Conservation (phyloP, 2,113 vertebrate species). For the Gobiocypris rarus region DNA sequence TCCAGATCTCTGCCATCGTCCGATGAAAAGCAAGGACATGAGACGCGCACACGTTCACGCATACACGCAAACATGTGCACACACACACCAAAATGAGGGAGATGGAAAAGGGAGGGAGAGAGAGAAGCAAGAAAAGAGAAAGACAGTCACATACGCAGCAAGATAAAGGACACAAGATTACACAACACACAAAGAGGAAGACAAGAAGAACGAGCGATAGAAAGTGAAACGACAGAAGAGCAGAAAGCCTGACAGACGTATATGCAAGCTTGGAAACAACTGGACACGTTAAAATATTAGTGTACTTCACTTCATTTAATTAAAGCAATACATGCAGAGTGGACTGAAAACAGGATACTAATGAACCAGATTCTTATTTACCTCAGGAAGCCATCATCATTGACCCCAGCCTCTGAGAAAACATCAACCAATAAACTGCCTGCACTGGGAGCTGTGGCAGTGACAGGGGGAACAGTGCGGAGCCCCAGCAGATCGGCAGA, state of each 20-base stretch:
- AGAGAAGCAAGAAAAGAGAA: slow-evolving; percentile 64
- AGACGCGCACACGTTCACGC: slow-evolving; percentile 63
- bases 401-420: slow-evolving; percentile 84
- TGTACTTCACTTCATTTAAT: not conserved
- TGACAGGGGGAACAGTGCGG: slow-evolving; percentile 76
- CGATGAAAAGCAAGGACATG: slow-evolving; percentile 81
- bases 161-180: slow-evolving; percentile 69
- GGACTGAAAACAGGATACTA: not conserved
- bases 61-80: slow-evolving; percentile 63
- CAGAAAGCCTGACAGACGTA: slow-evolving; percentile 44
- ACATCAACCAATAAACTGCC: slow-evolving; percentile 90
- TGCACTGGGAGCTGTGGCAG: slow-evolving; percentile 65
- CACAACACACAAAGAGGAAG: slow-evolving; percentile 61
- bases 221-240: slow-evolving; percentile 49
- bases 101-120: slow-evolving; percentile 64
- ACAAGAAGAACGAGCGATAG: slow-evolving; percentile 7
- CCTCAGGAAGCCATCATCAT: slow-evolving; percentile 91
- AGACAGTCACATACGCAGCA: slow-evolving; percentile 77
- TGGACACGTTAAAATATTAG: slow-evolving; percentile 28
- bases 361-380: slow-evolving; percentile 61
- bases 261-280: not conserved
- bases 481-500: slow-evolving; percentile 89
- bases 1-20: slow-evolving; percentile 90
- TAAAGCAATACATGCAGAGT: not conserved
- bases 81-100: slow-evolving; percentile 55